Conservation (phyloP, 2,797 vertebrate genomes). For the Botia almorhae region DNA sequence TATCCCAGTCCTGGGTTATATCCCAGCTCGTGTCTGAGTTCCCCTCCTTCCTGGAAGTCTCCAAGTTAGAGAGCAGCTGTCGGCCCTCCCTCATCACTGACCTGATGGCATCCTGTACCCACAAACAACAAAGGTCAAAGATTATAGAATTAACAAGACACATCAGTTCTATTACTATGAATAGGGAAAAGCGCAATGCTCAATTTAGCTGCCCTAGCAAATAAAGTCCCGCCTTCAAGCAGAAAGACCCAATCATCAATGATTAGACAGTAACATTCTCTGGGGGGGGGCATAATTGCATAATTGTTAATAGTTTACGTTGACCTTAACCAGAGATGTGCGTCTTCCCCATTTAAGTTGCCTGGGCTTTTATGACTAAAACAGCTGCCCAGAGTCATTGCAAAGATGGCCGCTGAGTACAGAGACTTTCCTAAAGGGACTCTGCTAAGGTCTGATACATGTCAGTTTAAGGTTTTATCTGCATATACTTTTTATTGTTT, state of each 20-base stretch:
- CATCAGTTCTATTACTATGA: too few species aligned
- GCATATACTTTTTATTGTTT: not conserved
- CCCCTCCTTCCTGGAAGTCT: conserved; percentile 78
- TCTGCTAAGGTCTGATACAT: not conserved
- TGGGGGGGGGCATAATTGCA: too few species aligned
- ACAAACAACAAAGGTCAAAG: not conserved
- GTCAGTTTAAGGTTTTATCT: not conserved
- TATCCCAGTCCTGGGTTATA: conserved; percentile 88
- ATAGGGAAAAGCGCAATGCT: too few species aligned
- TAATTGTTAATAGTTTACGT: too few species aligned
- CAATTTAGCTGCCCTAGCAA: too few species aligned
- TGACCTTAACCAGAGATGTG: too few species aligned
- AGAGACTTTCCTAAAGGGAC: too few species aligned
- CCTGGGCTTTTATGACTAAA: not conserved
- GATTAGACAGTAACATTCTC: too few species aligned
- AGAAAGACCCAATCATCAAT: too few species aligned
- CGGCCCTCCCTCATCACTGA: conserved; percentile 90
- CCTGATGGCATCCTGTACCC: conserved; percentile 86
- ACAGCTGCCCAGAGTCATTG: not conserved
- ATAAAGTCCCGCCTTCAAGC: too few species aligned
- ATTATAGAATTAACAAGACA: too few species aligned
- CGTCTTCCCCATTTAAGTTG: too few species aligned
- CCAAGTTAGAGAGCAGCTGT: conserved; percentile 86
- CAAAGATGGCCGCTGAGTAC: not conserved
- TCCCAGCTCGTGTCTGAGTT: conserved; percentile 76